Conservation (phyloP, 1,140 invertebrate species). For the Aphaenogaster ashmeadi region DNA sequence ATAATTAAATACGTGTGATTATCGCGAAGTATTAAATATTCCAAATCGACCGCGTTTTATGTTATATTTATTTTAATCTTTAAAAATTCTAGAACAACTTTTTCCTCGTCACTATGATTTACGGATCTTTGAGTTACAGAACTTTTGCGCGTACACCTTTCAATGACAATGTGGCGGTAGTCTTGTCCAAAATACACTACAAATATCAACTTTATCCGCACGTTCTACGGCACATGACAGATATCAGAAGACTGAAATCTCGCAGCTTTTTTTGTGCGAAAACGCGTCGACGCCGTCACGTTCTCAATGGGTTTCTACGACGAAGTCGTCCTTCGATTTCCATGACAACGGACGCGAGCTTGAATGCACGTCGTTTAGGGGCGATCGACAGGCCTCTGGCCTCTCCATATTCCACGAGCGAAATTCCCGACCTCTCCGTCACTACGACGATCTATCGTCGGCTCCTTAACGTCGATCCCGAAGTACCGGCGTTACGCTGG, state of each 20-base stretch:
- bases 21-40: neutral
- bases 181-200: neutral
- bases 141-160: neutral
- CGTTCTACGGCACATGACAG: neutral
- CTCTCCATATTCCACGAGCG: slow-evolving; percentile 80
- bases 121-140: neutral
- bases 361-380: slow-evolving; percentile 82
- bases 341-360: slow-evolving; percentile 78
- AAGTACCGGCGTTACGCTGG: slow-evolving; percentile 55
- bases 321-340: slow-evolving; percentile 79
- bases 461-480: slow-evolving; percentile 77
- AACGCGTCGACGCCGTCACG: slow-evolving; percentile 52
- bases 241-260: slow-evolving; percentile 49
- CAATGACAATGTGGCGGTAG: neutral
- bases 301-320: slow-evolving; percentile 62
- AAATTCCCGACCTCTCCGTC: slow-evolving; percentile 79
- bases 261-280: slow-evolving; percentile 36
- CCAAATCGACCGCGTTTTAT: neutral
- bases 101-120: neutral
- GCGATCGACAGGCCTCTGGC: slow-evolving; percentile 79
- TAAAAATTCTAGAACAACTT: neutral
- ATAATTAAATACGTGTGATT: neutral
- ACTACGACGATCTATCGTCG: slow-evolving; percentile 76
- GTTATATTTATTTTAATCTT: neutral
- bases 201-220: slow-evolving; percentile 31